Conservation (phyloP, 35 echinoderm and acorn worm species). For the Lytechinus pictus region DNA sequence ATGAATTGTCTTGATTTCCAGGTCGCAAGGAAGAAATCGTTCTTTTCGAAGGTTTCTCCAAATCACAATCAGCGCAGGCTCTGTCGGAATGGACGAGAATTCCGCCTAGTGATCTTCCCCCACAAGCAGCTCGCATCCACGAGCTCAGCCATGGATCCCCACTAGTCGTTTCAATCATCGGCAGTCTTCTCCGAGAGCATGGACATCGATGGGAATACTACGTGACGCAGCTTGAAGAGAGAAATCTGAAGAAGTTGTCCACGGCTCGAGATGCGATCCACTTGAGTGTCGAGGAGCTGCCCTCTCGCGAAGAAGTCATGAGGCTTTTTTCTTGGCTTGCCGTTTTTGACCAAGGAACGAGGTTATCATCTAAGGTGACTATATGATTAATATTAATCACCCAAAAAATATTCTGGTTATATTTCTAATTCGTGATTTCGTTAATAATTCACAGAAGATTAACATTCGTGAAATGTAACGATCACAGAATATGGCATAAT, state of each 20-base stretch:
- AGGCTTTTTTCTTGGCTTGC: constrained; percentile 1
- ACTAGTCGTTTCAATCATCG: constrained; percentile 69
- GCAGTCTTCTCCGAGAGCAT: constrained; percentile 57
- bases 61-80: constrained; percentile 59
- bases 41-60: constrained; percentile 51
- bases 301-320: background rate
- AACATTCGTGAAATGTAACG: background rate
- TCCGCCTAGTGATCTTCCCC: constrained; percentile 36
- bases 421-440: no score
- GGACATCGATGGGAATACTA: constrained; percentile 73
- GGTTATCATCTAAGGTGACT: constrained; percentile 31
- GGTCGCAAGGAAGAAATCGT: constrained; percentile 39
- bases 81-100: constrained; percentile 57
- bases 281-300: constrained; percentile 13
- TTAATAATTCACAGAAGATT: no score
- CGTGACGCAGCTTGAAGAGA: constrained; percentile 54
- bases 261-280: constrained; percentile 46
- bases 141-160: constrained; percentile 66
- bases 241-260: constrained; percentile 59
- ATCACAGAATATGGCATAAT: background rate
- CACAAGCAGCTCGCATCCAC: constrained; percentile 61
- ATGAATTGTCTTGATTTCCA: background rate
- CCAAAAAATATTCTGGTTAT: no score
- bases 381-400: background rate
- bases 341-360: constrained; percentile 13